A percentile compares a stretch with the other conserved stretches of the same genome.
Evolutionary conservation across 2,113 vertebrate genomes (phyloP).

Genomic region (Perca schrenkii): DNA sequence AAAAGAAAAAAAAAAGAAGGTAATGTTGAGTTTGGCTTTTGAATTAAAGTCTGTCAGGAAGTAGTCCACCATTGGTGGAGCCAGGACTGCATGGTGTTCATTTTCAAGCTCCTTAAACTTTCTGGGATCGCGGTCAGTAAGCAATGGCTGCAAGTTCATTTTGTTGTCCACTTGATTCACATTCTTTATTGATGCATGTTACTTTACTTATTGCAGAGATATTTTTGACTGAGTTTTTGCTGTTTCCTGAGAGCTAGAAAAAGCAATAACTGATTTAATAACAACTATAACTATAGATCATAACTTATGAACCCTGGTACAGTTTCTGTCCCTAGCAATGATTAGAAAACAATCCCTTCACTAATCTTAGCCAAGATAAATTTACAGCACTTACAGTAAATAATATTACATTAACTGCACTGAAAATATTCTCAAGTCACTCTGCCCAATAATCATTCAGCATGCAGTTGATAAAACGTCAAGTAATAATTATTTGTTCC

Average conservation of each 20-base stretch:
- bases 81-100: background rate
- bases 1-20: background rate
- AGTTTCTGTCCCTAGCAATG: background rate
- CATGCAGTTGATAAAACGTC: background rate
- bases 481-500: background rate
- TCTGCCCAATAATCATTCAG: background rate
- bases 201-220: background rate
- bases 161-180: background rate
- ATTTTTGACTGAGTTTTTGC: background rate
- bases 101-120: background rate
- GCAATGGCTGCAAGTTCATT: background rate
- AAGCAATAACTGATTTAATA: background rate
- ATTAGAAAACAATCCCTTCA: background rate
- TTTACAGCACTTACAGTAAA: background rate
- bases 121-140: background rate
- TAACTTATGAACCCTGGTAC: background rate
- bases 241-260: background rate
- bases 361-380: background rate
- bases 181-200: background rate
- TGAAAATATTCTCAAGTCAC: background rate
- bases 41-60: background rate
- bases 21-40: background rate
- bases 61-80: background rate
- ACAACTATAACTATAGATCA: background rate
- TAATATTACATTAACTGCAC: background rate